These are phyloP conservation scores for Sipha maydis DNA, from an alignment of 2,888 invertebrate genomes.

Conservation along the genomic window DNA sequence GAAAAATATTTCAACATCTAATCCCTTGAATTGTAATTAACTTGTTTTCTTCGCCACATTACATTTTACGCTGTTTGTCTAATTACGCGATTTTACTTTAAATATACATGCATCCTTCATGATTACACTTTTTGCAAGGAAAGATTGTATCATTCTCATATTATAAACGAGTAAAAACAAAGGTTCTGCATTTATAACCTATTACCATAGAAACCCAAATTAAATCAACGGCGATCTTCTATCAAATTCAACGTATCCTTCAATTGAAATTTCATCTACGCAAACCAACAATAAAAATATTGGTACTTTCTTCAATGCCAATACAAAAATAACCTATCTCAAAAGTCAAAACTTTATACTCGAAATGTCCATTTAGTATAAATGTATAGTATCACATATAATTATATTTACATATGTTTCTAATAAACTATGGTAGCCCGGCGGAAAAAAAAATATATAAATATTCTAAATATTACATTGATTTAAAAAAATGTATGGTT, in stretches of 20 bases:
- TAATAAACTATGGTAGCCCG: no score
- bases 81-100: not conserved
- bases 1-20: not conserved
- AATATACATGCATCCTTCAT: not conserved
- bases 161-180: not conserved
- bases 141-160: not conserved
- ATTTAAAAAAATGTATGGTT: not conserved
- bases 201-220: not conserved
- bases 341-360: not conserved
- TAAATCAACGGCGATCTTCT: not conserved
- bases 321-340: not conserved
- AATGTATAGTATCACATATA: no score
- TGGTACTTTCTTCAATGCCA: not conserved
- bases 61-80: not conserved
- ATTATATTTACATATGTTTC: not conserved
- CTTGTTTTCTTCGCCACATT: not conserved
- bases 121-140: not conserved
- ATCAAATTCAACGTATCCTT: not conserved
- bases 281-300: not conserved
- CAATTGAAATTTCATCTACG: not conserved
- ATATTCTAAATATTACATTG: not conserved
- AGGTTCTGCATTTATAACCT: not conserved
- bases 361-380: not conserved
- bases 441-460: no score
- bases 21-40: not conserved